phyloP scores from a whole-genome alignment of 2,797 vertebrate species.

The Decapterus maruadsi region DNA sequence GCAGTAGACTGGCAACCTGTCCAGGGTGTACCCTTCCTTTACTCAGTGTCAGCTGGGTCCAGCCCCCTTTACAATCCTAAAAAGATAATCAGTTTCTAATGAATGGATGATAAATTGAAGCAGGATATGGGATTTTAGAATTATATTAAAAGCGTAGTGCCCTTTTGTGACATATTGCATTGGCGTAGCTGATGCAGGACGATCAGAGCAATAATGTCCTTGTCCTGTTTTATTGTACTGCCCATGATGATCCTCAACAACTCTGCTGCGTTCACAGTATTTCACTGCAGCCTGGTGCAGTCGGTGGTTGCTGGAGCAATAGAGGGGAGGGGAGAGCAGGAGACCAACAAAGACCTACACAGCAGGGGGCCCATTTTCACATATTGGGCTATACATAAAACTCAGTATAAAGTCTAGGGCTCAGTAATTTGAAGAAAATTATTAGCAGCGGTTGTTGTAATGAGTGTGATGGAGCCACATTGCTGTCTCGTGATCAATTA shows the following conservation, averaged over 20 bases:
- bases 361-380: conserved; percentile 41
- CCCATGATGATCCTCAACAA: conserved; percentile 32
- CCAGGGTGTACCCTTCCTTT: too few relatives aligned
- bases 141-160: background rate
- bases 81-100: background rate
- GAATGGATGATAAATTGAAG: background rate
- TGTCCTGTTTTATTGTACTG: conserved; percentile 30
- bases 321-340: conserved; percentile 24
- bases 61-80: too few relatives aligned
- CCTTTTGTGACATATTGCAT: background rate
- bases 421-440: conserved; percentile 9
- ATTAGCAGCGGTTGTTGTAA: conserved; percentile 19
- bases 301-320: conserved; percentile 14
- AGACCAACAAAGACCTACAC: conserved; percentile 31
- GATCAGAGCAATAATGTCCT: conserved; percentile 1
- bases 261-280: conserved; percentile 43
- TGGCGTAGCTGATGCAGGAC: background rate
- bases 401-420: conserved; percentile 9
- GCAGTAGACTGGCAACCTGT: too few relatives aligned
- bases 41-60: too few relatives aligned
- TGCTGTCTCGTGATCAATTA: conserved; percentile 16
- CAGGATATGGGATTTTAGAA: background rate
- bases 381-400: conserved; percentile 23
- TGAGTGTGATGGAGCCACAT: conserved; percentile 21
- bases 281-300: conserved; percentile 42